These are phyloP conservation scores for Antheraea yamamai DNA, from an alignment of 2,888 invertebrate genomes.

Conservation along the genomic window DNA sequence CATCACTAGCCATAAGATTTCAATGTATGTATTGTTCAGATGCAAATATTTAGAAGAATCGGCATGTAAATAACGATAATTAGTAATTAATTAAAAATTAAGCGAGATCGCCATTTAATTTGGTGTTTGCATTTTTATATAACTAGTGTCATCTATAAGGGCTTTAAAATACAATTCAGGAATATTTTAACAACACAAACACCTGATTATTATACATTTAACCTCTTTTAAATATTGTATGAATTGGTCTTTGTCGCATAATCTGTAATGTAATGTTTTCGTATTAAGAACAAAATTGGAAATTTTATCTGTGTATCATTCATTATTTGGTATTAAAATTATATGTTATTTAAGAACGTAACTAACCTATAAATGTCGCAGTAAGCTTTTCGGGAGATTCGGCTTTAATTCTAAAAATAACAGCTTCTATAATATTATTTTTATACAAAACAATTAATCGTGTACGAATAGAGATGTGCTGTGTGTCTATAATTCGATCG, in stretches of 20 bases:
- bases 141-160: constrained; percentile 53
- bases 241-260: not conserved
- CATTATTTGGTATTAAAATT: constrained; percentile 17
- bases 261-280: not conserved
- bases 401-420: constrained; percentile 37
- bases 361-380: constrained; percentile 29
- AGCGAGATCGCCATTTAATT: constrained; percentile 52
- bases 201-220: not conserved
- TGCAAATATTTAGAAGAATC: constrained; percentile 81
- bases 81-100: constrained; percentile 52
- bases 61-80: constrained; percentile 75
- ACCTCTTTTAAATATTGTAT: not conserved
- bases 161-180: constrained; percentile 40
- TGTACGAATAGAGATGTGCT: constrained; percentile 38
- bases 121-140: constrained; percentile 69
- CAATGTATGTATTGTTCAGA: constrained; percentile 81
- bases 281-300: not conserved
- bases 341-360: constrained; percentile 23
- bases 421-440: constrained; percentile 59
- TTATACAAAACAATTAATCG: constrained; percentile 47
- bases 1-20: constrained; percentile 73
- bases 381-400: constrained; percentile 28
- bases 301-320: constrained; percentile 15
- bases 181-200: not conserved
- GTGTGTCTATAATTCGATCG: constrained; percentile 47